Evolutionary conservation across 2,888 invertebrate species (phyloP), one percentile per base, ranked within the genome.

Genomic region (Merodon equestris): DNA sequence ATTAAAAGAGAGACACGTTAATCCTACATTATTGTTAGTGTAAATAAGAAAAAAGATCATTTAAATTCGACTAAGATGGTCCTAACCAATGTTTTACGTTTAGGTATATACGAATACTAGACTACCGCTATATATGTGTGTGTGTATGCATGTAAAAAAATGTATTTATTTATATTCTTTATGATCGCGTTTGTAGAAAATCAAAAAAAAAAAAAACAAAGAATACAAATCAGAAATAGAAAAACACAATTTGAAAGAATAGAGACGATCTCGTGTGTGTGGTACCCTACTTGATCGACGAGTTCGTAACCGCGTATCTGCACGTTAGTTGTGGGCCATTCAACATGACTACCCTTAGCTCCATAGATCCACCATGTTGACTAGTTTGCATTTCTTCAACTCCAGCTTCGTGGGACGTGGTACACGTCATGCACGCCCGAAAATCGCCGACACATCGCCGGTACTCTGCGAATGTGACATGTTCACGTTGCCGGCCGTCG

Each of bases 401-500:
- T 87, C 87, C 82, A 88, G 83, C 84, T 88, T 87, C 14, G 88
- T 87, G 82, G 88, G 87, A 72, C 87, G 84, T 66, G 86, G 87
- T 79, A 88, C 86, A 83, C 88, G 89, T 92, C 92, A 92, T 92
- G 92, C 92, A 19, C 92, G 89, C 67, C 92, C 91, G 84, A 92
- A 88, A 89, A 92, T 92, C 82, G 92, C 91, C 14, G 92, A 92
- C 63, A 92, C 92, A 87, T 92, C 92, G 19, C 92, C 92, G 7
- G 92, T 92, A 18, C 92, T 92, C 84, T 92, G 92, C 34, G 92
- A 92, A 86, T 92, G 92, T 27, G 92, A 91, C 84, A 92, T 89
- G 63, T 86, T 88, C 42, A 82, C 77, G 61, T 83, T 82, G 14
- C 53, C 81, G 15, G 73, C 47, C 60, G 84, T 84, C 64, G 85